Evolutionary conservation across 2,888 invertebrate species (phyloP).

Genomic region (Homarus gammarus): DNA sequence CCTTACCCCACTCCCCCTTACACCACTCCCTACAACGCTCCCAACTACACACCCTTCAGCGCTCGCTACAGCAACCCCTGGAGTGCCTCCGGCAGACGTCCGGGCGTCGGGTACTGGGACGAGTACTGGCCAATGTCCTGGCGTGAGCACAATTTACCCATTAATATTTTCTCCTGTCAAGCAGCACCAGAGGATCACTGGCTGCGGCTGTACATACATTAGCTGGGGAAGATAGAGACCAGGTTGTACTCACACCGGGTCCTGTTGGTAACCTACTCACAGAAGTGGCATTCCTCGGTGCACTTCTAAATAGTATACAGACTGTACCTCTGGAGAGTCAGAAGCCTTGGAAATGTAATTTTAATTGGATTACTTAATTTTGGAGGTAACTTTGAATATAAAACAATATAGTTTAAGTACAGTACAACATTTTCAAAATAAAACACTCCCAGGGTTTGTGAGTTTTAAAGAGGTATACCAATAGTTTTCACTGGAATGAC

Average conservation of each 20-base stretch:
- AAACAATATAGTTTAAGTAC: too few species aligned
- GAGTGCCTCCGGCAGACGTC: not conserved
- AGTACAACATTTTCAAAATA: too few species aligned
- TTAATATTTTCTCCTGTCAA: not conserved
- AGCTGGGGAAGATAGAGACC: not conserved
- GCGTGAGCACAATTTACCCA: not conserved
- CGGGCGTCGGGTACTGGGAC: not conserved
- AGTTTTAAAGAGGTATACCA: too few species aligned
- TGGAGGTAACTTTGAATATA: too few species aligned
- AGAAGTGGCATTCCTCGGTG: not conserved
- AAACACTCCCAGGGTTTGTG: too few species aligned
- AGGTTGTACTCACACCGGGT: not conserved
- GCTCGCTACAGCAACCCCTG: not conserved
- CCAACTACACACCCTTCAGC: not conserved
- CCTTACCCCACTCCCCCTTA: not conserved
- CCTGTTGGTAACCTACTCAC: not conserved
- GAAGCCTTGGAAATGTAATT: not conserved
- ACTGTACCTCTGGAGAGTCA: not conserved
- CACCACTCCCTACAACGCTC: not conserved
- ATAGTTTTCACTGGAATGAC: too few species aligned
- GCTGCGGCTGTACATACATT: slow-evolving; percentile 1
- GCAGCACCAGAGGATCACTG: not conserved
- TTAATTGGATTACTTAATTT: not conserved
- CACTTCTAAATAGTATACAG: not conserved
- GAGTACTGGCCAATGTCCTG: not conserved